Evolutionary conservation across 2,888 invertebrate species (phyloP).

Genomic region (Apocheima hispidaria): DNA sequence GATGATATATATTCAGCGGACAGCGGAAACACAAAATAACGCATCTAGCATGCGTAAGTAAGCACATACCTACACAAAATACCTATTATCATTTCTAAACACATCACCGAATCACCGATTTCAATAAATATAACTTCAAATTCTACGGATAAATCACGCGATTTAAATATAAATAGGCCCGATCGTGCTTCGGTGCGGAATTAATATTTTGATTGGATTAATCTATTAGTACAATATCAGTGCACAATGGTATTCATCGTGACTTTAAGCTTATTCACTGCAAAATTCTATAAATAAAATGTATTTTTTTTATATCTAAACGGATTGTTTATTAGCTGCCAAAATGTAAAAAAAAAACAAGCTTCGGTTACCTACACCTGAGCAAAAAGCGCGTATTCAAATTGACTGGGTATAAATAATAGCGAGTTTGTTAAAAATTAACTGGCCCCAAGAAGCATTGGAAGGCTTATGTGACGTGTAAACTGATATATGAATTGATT

Average conservation of each 20-base stretch:
- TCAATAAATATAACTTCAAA: conserved; percentile 68
- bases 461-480: too few relatives aligned
- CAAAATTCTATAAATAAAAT: too few relatives aligned
- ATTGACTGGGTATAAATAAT: too few relatives aligned
- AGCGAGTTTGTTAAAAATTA: too few relatives aligned
- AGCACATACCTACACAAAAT: not conserved
- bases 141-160: conserved; percentile 69
- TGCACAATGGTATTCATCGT: conserved; percentile 65
- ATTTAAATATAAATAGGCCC: conserved; percentile 78
- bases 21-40: not conserved
- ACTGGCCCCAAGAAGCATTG: too few relatives aligned
- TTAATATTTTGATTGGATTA: conserved; percentile 85
- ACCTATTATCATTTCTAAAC: conserved; percentile 18
- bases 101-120: conserved; percentile 44
- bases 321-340: too few relatives aligned
- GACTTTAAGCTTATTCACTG: conserved; percentile 18
- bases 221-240: conserved; percentile 81
- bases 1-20: too few relatives aligned
- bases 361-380: too few relatives aligned
- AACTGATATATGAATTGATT: too few relatives aligned
- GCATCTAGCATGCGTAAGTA: not conserved
- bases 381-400: too few relatives aligned
- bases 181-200: conserved; percentile 73
- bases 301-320: too few relatives aligned
- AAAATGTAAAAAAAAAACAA: not conserved